Percentiles rank a stretch among this genome's conserved stretches.
These are phyloP conservation scores for Sparus aurata DNA, from an alignment of 2,797 vertebrate species.

Conservation along the genomic window DNA sequence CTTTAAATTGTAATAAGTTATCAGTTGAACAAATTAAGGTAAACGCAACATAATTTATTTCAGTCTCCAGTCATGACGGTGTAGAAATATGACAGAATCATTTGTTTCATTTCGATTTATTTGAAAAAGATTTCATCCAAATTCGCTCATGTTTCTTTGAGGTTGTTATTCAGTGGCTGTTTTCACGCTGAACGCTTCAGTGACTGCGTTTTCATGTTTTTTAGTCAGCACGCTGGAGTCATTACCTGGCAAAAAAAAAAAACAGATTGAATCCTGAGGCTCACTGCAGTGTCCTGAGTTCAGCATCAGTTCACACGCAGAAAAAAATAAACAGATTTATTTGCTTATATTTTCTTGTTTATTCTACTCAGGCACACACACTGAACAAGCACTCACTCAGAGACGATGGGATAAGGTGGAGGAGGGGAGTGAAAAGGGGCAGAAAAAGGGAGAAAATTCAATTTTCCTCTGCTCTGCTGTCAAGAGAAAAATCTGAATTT, in stretches of 20 bases:
- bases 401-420: not conserved
- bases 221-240: conserved; percentile 38
- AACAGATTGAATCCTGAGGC: conserved; percentile 58
- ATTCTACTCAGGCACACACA: conserved; percentile 23
- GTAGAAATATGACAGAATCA: conserved; percentile 3
- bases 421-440: not conserved
- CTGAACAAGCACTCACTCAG: not conserved
- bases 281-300: conserved; percentile 40
- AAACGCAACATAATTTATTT: not conserved
- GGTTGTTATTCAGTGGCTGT: conserved; percentile 44
- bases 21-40: not conserved
- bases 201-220: conserved; percentile 39
- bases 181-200: conserved; percentile 38
- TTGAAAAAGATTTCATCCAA: conserved; percentile 9
- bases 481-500: conserved; percentile 19
- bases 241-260: conserved; percentile 41
- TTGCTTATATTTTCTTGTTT: conserved; percentile 27
- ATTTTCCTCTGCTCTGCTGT: conserved; percentile 31
- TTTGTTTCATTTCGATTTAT: conserved; percentile 35
- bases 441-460: not conserved
- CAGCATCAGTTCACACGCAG: conserved; percentile 41
- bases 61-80: not conserved
- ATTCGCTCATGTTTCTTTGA: conserved; percentile 31
- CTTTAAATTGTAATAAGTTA: not conserved
- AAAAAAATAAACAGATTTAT: conserved; percentile 28